Base-by-base conservation (phyloP, 2,113 vertebrate genomes). In the Hippocampus abdominalis region DNA sequence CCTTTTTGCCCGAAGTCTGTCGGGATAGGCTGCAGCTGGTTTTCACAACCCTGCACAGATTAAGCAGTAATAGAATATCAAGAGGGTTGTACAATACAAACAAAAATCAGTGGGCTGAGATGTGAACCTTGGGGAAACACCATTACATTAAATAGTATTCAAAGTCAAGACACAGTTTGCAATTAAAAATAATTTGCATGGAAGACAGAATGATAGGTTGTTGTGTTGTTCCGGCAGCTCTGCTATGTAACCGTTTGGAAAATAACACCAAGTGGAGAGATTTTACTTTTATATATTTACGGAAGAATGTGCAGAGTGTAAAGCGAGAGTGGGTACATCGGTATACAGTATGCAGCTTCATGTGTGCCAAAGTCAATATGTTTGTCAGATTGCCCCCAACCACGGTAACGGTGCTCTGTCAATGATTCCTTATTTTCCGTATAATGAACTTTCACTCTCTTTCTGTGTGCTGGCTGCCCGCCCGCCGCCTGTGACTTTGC, bases 321-420 rank as follows among this genome's bases (percentile, higher is more conserved):
- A 9, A 10, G 12, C 23, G 67, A 85, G 77, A 78, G 75, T 71
- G 75, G 71, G 70, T 68, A 71, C 74, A 72, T 66, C 70, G 48
- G 76, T 80, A 84, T 44, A 64, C 11, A 64, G 62, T 81, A 73
- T 73, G 68, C 77, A 71, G 66, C 79, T 75, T 81, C 71, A 68
- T 80, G 72, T 80, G 72, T 86, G 79, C 84, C 82, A 91, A 85
- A 88, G 83, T 88, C 86, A 86, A 82, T 84, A 83, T 80, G 80
- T 89, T 89, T 89, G 83, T 88, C 85, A 90, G 83, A 82, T 86
- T 84, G 80, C 73, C 83, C 78, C 80, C 76, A 81, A 80, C 87
- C 74, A 84, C 66, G 84, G 71, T 67, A 81, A 85, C 69, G 68
- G 54, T 61, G 69, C 70, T 72, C 79, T 76, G 86, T 85, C 89